phyloP scores from a whole-genome alignment of 2,113 vertebrate genomes.

The Eonycteris spelaea region DNA sequence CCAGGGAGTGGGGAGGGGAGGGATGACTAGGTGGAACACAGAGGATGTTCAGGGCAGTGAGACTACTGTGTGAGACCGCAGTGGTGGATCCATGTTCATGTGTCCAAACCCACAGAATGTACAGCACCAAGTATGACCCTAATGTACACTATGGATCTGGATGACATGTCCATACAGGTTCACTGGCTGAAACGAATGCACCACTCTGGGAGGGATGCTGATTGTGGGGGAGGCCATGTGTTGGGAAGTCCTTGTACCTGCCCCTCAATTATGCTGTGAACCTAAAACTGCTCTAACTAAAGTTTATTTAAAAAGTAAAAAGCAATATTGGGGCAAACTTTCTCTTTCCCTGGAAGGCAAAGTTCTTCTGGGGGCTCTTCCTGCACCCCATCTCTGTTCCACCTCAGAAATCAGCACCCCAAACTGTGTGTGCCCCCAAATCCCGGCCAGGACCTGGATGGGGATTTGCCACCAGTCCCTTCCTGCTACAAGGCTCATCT shows the following conservation, averaged over 20 bases:
- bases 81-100: too few relatives aligned
- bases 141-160: background rate
- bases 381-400: background rate
- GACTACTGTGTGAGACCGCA: background rate
- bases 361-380: background rate
- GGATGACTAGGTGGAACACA: background rate
- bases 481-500: background rate
- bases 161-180: background rate
- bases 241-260: background rate
- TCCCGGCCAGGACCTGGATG: background rate
- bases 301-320: background rate
- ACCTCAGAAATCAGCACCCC: background rate
- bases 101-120: background rate
- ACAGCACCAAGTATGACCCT: background rate
- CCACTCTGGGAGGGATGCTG: too few relatives aligned
- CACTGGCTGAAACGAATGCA: accelerated
- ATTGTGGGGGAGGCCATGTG: background rate
- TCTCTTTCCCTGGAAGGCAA: background rate
- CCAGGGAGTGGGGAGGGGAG: too few relatives aligned
- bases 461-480: accelerated
- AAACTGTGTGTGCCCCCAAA: background rate
- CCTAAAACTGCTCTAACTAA: background rate
- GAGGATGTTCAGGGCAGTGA: background rate
- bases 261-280: background rate
- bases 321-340: too few relatives aligned